Conservation (phyloP, 1,140 invertebrate genomes). For the Trichogramma pretiosum region DNA sequence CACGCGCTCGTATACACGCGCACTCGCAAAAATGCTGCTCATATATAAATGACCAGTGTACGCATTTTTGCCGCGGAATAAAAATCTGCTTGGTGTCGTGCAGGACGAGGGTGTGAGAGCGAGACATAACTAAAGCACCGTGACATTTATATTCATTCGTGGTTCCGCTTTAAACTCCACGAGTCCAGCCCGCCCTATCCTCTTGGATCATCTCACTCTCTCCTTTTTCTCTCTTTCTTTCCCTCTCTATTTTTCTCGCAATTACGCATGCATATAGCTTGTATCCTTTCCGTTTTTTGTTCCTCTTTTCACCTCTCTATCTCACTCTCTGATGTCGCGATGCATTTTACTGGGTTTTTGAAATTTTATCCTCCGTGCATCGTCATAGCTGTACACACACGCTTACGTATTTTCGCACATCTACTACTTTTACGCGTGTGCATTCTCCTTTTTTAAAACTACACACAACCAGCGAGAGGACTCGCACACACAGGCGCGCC, state of each 20-base stretch:
- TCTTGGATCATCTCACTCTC: not conserved
- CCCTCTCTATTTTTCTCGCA: constrained; percentile 9
- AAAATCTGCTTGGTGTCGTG: constrained; percentile 16
- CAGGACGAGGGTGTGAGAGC: no score
- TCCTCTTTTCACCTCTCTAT: not conserved
- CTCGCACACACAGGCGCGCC: no score
- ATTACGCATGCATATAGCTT: no score
- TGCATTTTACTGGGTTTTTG: no score
- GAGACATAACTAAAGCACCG: constrained; percentile 20
- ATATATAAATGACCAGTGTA: no score
- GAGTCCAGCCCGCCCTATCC: not conserved
- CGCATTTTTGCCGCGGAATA: constrained; percentile 13
- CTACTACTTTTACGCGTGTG: no score
- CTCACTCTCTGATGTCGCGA: not conserved
- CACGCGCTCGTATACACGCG: not conserved
- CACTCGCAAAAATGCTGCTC: no score
- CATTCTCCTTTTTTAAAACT: no score
- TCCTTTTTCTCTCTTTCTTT: not conserved
- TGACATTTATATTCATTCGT: constrained; percentile 28
- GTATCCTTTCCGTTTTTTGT: not conserved
- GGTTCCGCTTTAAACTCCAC: constrained; percentile 18
- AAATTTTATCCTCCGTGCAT: no score
- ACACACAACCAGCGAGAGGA: no score
- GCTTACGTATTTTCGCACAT: no score
- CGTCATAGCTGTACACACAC: no score